These are phyloP conservation scores for Delphinus delphis DNA, from an alignment of 2,113 vertebrate species.

Conservation along the genomic window DNA sequence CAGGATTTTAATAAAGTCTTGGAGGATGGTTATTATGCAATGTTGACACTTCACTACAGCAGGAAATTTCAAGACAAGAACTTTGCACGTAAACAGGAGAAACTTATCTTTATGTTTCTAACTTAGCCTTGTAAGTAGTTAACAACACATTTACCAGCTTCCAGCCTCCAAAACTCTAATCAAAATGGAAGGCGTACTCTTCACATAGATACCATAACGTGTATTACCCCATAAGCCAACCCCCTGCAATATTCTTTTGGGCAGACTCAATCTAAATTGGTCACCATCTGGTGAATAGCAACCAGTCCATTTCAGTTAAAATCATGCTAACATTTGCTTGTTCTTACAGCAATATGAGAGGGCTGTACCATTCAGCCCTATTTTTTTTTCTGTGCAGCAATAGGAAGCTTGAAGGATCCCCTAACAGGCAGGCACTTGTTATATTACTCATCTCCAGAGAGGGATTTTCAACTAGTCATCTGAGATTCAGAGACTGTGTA, in stretches of 20 bases:
- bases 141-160: constrained; percentile 15
- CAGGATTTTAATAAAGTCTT: constrained; percentile 78
- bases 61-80: constrained; percentile 66
- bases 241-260: neutral
- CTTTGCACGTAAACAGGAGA: neutral
- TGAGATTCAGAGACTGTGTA: neutral
- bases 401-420: neutral
- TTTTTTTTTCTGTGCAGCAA: neutral
- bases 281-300: constrained; percentile 32
- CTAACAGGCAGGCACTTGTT: neutral
- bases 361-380: neutral
- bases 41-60: constrained; percentile 63
- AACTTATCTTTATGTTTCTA: neutral
- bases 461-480: constrained; percentile 20
- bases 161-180: constrained; percentile 8
- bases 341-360: neutral
- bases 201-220: neutral
- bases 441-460: neutral
- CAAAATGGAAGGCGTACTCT: neutral
- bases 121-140: neutral
- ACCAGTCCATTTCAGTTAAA: neutral
- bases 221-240: neutral
- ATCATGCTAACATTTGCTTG: constrained; percentile 12
- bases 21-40: constrained; percentile 65
- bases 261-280: neutral